These are phyloP conservation scores for Rhynchomys soricoides DNA, from an alignment of 2,113 vertebrate genomes.

Conservation along the genomic window DNA sequence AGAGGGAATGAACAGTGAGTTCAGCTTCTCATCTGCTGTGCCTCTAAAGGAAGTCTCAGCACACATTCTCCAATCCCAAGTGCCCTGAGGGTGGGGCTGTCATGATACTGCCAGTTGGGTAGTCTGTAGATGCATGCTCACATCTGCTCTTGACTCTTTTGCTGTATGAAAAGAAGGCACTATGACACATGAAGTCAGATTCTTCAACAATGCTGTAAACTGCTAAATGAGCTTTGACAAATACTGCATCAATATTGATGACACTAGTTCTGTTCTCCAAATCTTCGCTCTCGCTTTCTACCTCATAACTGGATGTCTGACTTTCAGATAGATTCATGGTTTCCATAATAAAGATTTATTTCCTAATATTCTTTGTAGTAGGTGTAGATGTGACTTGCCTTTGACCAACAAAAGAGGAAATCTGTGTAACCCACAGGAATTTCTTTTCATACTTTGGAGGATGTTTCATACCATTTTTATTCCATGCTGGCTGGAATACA, in stretches of 20 bases:
- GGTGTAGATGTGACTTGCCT: neutral
- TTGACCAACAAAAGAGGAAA: neutral
- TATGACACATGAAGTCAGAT: neutral
- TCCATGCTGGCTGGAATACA: neutral
- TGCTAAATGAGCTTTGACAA: neutral
- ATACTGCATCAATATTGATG: neutral
- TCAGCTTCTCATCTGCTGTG: neutral
- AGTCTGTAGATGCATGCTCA: neutral
- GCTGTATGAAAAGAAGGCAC: neutral
- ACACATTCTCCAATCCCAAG: neutral
- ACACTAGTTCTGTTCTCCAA: neutral
- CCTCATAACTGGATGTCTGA: neutral
- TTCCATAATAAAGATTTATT: slow-evolving; percentile 14
- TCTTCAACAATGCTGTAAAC: neutral
- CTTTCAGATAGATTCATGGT: neutral
- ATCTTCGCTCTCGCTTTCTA: neutral
- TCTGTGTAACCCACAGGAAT: neutral
- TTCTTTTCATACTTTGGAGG: neutral
- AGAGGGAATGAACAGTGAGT: neutral
- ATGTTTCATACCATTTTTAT: neutral
- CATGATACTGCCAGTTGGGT: neutral
- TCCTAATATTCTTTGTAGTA: neutral
- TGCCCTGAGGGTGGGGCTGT: neutral
- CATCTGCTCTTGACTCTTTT: neutral
- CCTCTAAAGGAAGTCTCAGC: neutral